Conservation (phyloP, 2,797 vertebrate species). For the Phyllotis vaccarum region DNA sequence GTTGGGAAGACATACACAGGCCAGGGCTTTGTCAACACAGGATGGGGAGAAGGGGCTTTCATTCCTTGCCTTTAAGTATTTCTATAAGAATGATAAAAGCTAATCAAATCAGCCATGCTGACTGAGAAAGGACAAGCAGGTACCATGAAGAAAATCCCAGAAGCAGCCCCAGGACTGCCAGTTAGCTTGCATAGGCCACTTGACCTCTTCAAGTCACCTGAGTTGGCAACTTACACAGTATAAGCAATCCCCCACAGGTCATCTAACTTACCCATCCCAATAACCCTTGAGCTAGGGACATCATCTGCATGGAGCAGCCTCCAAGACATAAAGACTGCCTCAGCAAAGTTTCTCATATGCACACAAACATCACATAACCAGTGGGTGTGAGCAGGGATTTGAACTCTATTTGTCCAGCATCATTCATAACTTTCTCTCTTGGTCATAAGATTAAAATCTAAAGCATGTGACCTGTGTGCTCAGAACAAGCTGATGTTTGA, state of each 20-base stretch:
- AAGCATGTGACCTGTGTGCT: neutral
- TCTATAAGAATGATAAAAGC: neutral
- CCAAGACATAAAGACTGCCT: neutral
- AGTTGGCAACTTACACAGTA: neutral
- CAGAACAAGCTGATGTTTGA: too few species aligned
- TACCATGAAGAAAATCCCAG: neutral
- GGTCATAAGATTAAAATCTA: neutral
- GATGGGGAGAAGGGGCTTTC: neutral
- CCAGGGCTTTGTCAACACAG: rapidly evolving
- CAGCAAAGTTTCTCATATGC: neutral
- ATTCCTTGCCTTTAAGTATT: neutral
- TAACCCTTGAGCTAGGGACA: neutral
- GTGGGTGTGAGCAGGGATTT: neutral
- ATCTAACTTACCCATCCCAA: neutral
- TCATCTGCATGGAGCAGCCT: neutral
- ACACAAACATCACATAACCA: neutral
- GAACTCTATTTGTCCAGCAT: neutral
- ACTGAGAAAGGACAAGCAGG: neutral
- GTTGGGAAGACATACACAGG: rapidly evolving
- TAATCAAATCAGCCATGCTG: neutral
- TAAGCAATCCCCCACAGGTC: neutral
- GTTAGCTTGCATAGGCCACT: neutral
- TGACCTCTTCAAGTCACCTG: neutral
- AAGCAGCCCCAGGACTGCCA: neutral
- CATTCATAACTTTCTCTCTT: neutral